Evolutionary conservation across 2,888 invertebrate species (phyloP).

Genomic region (Zele albiditarsus): DNA sequence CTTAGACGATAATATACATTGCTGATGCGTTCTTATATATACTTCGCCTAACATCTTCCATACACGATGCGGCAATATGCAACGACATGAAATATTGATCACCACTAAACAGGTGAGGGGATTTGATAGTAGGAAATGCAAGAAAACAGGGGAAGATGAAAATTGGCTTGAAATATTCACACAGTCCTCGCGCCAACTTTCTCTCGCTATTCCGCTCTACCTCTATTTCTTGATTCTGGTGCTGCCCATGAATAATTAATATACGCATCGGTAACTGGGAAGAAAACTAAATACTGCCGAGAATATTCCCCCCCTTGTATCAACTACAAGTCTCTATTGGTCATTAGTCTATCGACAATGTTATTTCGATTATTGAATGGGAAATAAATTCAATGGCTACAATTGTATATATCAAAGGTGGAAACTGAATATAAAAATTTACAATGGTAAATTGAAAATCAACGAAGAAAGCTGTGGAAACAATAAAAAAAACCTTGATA

Average conservation of each 20-base stretch:
- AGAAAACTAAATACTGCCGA: constrained; percentile 38
- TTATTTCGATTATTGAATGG: background rate
- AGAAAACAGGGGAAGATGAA: constrained; percentile 24
- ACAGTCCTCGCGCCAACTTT: background rate
- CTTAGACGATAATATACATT: background rate
- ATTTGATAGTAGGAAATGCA: constrained; percentile 13
- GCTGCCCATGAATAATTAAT: constrained; percentile 38
- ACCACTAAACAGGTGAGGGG: background rate
- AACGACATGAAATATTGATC: constrained; percentile 36
- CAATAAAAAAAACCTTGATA: background rate
- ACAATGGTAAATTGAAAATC: background rate
- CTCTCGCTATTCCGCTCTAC: background rate
- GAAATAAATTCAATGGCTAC: constrained; percentile 23
- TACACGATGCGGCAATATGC: background rate
- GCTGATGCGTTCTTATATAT: background rate
- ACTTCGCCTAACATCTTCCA: background rate
- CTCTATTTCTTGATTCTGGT: background rate
- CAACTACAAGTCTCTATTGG: constrained; percentile 12
- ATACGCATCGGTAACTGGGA: constrained; percentile 30
- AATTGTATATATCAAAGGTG: background rate
- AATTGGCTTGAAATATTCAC: constrained; percentile 40
- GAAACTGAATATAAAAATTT: background rate
- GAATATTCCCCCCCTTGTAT: constrained; percentile 31
- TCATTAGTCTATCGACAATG: background rate
- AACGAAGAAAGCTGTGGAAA: background rate